These are phyloP conservation scores for Penaeus indicus DNA, from an alignment of 1,140 invertebrate genomes.

Conservation along the genomic window DNA sequence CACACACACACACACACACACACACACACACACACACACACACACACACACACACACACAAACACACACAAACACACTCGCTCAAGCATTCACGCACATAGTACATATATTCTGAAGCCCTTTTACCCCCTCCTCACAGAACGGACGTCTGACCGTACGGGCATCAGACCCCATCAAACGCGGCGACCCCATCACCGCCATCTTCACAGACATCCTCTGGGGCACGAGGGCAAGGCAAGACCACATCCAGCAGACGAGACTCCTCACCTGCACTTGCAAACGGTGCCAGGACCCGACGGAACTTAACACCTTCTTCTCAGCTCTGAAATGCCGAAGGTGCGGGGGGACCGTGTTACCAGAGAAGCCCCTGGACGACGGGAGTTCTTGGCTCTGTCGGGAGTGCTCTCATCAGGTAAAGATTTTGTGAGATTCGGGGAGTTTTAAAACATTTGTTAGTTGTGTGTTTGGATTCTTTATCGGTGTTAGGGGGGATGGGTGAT, in stretches of 20 bases:
- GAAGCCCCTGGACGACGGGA: constrained; percentile 75
- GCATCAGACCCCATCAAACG: constrained; percentile 57
- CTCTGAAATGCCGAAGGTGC: constrained; percentile 58
- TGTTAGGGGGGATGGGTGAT: too few species aligned
- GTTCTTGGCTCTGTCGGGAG: constrained; percentile 77
- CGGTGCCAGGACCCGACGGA: constrained; percentile 66
- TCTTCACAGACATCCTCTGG: constrained; percentile 82
- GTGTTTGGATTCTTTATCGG: too few species aligned
- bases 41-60: constrained; percentile 10
- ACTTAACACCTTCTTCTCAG: constrained; percentile 64
- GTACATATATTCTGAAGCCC: too few species aligned
- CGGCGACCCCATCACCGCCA: constrained; percentile 67
- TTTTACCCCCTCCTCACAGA: constrained; percentile 80
- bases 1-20: constrained; percentile 21
- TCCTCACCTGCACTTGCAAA: constrained; percentile 58
- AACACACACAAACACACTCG: neutral
- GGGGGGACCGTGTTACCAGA: constrained; percentile 71
- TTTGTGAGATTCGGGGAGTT: too few species aligned
- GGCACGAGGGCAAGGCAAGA: constrained; percentile 78
- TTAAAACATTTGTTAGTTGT: too few species aligned
- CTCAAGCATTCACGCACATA: neutral
- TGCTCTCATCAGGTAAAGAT: constrained; percentile 69
- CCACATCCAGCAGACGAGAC: constrained; percentile 72
- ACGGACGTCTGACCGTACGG: constrained; percentile 72
- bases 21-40: constrained; percentile 32